These are phyloP conservation scores for Gymnoscopelus microlampas DNA, from an alignment of 2,797 vertebrate genomes.

Conservation along the genomic window DNA sequence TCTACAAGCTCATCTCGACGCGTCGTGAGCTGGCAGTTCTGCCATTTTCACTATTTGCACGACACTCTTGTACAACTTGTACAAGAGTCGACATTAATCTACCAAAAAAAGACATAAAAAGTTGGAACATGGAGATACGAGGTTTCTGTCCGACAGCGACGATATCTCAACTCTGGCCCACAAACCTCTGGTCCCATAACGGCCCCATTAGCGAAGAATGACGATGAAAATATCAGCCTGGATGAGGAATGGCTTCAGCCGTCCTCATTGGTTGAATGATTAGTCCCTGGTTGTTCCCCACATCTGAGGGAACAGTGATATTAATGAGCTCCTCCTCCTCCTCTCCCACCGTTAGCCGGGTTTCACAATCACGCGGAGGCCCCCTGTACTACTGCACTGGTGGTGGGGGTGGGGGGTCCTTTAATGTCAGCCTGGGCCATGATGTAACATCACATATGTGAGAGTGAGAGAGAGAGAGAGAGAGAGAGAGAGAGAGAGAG, in stretches of 20 bases:
- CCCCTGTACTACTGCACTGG: constrained; percentile 43
- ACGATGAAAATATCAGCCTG: constrained; percentile 20
- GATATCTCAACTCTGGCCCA: no score
- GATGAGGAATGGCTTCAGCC: constrained; percentile 31
- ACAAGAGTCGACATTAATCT: no score
- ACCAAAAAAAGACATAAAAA: no score
- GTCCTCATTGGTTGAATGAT: constrained; percentile 46
- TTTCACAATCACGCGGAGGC: constrained; percentile 61
- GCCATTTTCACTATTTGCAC: no score
- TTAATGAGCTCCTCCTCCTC: constrained; percentile 55
- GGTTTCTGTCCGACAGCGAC: no score
- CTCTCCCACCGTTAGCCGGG: constrained; percentile 36
- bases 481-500: no score
- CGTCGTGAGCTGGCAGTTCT: no score
- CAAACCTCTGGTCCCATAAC: not conserved
- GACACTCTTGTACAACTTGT: no score
- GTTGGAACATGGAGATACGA: no score
- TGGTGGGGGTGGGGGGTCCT: constrained; percentile 38
- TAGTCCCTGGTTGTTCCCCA: constrained; percentile 35
- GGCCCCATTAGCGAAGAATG: constrained; percentile 29
- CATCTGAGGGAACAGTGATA: constrained; percentile 59
- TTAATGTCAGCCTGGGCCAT: constrained; percentile 60
- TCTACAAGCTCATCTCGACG: no score
- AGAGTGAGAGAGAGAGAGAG: no score
- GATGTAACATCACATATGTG: constrained; percentile 63